Conservation (phyloP, 2,888 invertebrate genomes). For the Trisateles emortualis region DNA sequence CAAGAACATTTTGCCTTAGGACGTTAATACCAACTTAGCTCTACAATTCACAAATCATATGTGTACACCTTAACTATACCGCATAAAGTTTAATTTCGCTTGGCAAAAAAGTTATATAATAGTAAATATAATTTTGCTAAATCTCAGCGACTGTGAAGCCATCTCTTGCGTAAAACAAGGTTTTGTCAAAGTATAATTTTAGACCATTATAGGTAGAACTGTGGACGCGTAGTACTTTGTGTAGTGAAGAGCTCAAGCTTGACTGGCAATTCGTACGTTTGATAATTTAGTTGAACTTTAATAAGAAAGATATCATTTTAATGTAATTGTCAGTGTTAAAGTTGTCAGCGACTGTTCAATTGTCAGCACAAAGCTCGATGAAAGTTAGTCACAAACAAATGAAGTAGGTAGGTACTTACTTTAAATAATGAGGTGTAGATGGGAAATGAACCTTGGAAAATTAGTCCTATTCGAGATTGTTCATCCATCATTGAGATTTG, state of each 20-base stretch:
- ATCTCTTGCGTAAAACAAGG: slow-evolving; percentile 82
- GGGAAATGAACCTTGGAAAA: too few species aligned
- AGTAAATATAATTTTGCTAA: slow-evolving; percentile 50
- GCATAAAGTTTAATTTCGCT: slow-evolving; percentile 34
- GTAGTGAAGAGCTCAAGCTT: neutral
- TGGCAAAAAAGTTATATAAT: neutral
- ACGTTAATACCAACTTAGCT: slow-evolving; percentile 52
- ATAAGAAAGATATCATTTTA: slow-evolving; percentile 20
- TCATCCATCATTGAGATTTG: too few species aligned
- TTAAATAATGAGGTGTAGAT: too few species aligned
- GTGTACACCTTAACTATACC: slow-evolving; percentile 17
- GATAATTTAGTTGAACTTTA: slow-evolving; percentile 26
- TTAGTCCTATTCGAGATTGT: too few species aligned
- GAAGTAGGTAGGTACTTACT: too few species aligned
- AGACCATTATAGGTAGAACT: slow-evolving; percentile 59
- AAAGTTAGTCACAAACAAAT: neutral
- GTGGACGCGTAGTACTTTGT: neutral
- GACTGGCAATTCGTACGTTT: slow-evolving; percentile 25
- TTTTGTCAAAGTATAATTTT: slow-evolving; percentile 81
- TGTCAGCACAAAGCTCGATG: neutral
- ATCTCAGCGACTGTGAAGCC: slow-evolving; percentile 78
- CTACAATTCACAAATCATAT: slow-evolving; percentile 5
- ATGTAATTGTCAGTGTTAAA: slow-evolving; percentile 32
- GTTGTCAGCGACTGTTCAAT: neutral
- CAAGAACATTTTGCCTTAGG: slow-evolving; percentile 79